A percentile compares a stretch with the other conserved stretches of the same genome.
Conservation (phyloP, 2,113 vertebrate species). For the Dromiciops gliroides region DNA sequence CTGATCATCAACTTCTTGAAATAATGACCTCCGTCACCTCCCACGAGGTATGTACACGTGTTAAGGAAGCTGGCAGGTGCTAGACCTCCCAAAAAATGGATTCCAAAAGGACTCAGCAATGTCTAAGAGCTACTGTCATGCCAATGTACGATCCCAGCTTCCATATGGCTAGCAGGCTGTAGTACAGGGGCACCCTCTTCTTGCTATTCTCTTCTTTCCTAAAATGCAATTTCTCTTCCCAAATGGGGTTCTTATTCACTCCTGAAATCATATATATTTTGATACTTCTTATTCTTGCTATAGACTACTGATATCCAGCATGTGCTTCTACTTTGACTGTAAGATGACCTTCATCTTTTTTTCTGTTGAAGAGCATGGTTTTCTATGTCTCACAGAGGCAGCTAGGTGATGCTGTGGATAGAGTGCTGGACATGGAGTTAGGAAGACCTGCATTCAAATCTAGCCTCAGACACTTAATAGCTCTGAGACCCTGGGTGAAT, state of each 20-base stretch:
- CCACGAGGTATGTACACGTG: not conserved
- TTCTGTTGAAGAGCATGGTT: not conserved
- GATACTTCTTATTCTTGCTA: too few species aligned
- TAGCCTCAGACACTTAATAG: not conserved
- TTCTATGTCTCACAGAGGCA: not conserved
- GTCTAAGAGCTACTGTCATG: not conserved
- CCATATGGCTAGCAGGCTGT: not conserved
- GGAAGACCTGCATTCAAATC: not conserved
- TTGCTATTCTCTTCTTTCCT: not conserved
- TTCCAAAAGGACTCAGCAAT: not conserved
- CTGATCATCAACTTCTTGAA: conserved; percentile 20
- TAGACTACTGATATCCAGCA: too few species aligned
- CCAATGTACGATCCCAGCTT: not conserved
- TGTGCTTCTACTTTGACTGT: too few species aligned
- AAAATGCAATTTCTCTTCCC: not conserved
- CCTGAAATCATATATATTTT: not conserved
- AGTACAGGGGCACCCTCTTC: not conserved
- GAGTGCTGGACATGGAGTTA: not conserved
- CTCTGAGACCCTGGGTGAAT: not conserved
- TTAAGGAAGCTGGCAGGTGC: conserved; percentile 1
- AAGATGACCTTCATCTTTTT: too few species aligned
- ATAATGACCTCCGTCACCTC: not conserved
- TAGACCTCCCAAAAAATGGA: not conserved
- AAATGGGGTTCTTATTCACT: not conserved
- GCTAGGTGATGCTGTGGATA: not conserved